A percentile compares a stretch with the other conserved stretches of the same genome.
These are phyloP conservation scores for Benthochromis sp. DNA, from an alignment of 2,113 vertebrate genomes.

Conservation along the genomic window DNA sequence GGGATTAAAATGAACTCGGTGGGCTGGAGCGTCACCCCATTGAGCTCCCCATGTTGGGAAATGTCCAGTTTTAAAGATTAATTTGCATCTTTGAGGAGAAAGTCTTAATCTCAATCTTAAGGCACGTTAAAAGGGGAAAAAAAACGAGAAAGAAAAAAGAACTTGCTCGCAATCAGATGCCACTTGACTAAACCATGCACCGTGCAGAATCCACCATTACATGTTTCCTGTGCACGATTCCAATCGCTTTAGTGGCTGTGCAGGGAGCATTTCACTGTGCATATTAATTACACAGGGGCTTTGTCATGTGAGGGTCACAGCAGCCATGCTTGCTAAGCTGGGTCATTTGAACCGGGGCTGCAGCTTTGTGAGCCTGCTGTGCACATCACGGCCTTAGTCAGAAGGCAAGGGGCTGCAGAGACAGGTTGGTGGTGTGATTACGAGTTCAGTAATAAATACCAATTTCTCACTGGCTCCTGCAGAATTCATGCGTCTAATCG, in stretches of 20 bases:
- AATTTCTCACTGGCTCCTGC: conserved; percentile 74
- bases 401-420: conserved; percentile 67
- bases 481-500: conserved; percentile 47
- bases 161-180: conserved; percentile 87
- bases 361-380: conserved; percentile 80
- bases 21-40: conserved; percentile 89
- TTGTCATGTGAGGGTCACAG: conserved; percentile 80
- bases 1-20: conserved; percentile 98
- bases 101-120: conserved; percentile 96
- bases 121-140: conserved; percentile 85
- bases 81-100: conserved; percentile 97
- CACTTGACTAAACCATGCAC: conserved; percentile 90
- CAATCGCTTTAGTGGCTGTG: conserved; percentile 86
- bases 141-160: background rate
- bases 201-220: conserved; percentile 91
- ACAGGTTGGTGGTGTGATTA: conserved; percentile 78
- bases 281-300: conserved; percentile 96
- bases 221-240: conserved; percentile 88
- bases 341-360: conserved; percentile 82
- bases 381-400: conserved; percentile 72
- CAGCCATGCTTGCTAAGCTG: conserved; percentile 85
- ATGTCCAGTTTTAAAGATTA: conserved; percentile 96
- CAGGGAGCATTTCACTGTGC: conserved; percentile 91
- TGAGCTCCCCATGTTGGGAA: conserved; percentile 87
- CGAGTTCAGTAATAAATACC: conserved; percentile 73